Evolutionary conservation across 2,113 vertebrate genomes (phyloP), one percentile per base, ranked within the genome.

Genomic region (Charina bottae): DNA sequence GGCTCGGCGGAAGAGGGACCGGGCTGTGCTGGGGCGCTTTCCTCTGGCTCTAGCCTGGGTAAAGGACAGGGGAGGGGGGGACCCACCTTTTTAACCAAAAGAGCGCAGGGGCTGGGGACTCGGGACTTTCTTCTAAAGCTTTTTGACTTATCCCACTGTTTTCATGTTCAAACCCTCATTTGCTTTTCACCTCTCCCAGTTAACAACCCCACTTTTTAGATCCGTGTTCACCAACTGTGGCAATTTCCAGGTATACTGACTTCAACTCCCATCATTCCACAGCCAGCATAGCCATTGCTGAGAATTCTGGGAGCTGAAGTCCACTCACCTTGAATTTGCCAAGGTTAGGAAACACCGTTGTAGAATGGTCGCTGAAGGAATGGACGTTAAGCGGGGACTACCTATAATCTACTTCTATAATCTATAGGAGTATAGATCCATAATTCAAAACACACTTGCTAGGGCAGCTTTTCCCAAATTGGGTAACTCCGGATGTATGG

Each of bases 41-140:
- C 97, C 85, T 97, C 97, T 0, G 95, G 88, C 86, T 97, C 96
- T 13, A 93, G 93, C 88, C 97, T 98, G 93, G 0, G 0, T 90
- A 24, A 94, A 78, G 93, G 21, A 2, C 0, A 21, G 6, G 8
- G 19, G 26, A 54, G 12, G 8, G 8, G 28, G 2, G 17, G 23
- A 5, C 1, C 46, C 3, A 6, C 4, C 37, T 59, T 12, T 59
- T 33, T 5, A 42, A 4, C 62, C 6, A 6, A 37, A 26, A 13
- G 19, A 21, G 28, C 2, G 2, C 17, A 4, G 7, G 0, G 10
- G 24, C 1, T 2, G 11, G 23, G 10, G 33, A 37, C 1, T 0
- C 33, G 8, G 33, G 33, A 78, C 33, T 17, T 49, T 49, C 49
- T 49, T 56, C 17, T 33, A 58, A 1, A 55, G 15, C 49, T 6